Base-by-base conservation (phyloP, 2,888 invertebrate species). In the Acanthosepion esculentum region DNA sequence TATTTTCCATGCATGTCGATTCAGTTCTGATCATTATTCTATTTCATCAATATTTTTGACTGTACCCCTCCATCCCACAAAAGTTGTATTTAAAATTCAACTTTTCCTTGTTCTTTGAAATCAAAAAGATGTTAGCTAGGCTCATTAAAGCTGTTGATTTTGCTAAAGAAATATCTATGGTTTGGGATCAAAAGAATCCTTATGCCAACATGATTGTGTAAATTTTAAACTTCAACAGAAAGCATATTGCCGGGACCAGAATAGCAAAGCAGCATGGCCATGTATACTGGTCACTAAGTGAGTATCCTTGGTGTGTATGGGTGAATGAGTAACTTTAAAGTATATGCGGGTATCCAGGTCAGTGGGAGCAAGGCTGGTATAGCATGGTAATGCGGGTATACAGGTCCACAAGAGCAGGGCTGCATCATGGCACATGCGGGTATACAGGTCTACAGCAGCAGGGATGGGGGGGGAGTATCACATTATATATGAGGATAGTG, bases 121-220 rank as follows among this genome's bases (percentile, higher is more conserved):
- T 78, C 78, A 78, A 78, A 78, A 29, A 78, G n/a, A 78, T 78
- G n/a, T 78, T 78, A 33, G 78, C n/a, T 78, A 78, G 12, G 78
- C 78, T 78, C 78, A 78, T 78, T n/a, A 78, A 78, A 78, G n/a
- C 78, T 78, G 78, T 78, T 78, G 78, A 78, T n/a, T 78, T 78
- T n/a, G 78, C 78, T 78, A 78, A 18, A 78, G 78, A 78, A 10
- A 78, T 78, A n/a, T 78, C n/a, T 78, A 78, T 78, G 33, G n/a
- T 78, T 33, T 78, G 12, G 78, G 78, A 78, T 78, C 78, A 78
- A 78, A 78, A 78, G 78, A 78, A 78, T 78, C 78, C n/a, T 78
- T 78, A 78, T 78, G 78, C n/a, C 78, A 78, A 78, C 12, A 78
- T 10, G 29, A 78, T 29, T 78, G 26, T 78, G 78, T 78, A 29